A percentile compares a stretch with the other conserved stretches of the same genome.
Evolutionary conservation across 2,888 invertebrate genomes (phyloP).

Genomic region (Listrodromus nycthemerus): DNA sequence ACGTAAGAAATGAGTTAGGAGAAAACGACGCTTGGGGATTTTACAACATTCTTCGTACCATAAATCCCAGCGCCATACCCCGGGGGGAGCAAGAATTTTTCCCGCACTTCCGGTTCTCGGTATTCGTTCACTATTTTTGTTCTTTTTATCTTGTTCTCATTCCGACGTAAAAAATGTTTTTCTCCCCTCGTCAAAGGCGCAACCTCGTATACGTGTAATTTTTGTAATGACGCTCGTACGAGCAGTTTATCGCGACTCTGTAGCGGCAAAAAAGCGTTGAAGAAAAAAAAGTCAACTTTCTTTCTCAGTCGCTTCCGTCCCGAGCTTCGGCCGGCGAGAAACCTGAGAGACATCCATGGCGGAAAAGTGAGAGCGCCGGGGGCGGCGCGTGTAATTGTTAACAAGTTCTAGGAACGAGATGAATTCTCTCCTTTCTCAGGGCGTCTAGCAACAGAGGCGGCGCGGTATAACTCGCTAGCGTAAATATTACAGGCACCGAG

Average conservation of each 20-base stretch:
- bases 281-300: constrained; percentile 11
- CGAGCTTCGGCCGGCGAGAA: not conserved
- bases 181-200: not conserved
- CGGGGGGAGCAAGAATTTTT: not conserved
- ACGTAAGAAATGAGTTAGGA: not conserved
- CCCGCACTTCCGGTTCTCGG: not conserved
- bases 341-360: not conserved
- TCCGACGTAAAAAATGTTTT: not conserved
- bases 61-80: not conserved
- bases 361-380: constrained; percentile 1
- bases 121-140: not conserved
- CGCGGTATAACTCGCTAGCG: constrained; percentile 31
- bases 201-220: not conserved
- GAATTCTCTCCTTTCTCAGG: constrained; percentile 21
- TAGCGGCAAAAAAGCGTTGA: constrained; percentile 1
- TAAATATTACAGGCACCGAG: constrained; percentile 48
- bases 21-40: not conserved
- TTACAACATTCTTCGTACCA: not conserved
- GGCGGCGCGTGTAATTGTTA: constrained; percentile 33
- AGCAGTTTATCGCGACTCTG: not conserved
- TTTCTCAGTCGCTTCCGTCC: not conserved
- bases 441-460: constrained; percentile 34
- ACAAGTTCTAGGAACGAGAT: constrained; percentile 43
- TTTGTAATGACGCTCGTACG: not conserved
- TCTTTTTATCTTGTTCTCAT: not conserved